A percentile compares a stretch with the other conserved stretches of the same genome.
These are phyloP conservation scores for Halcyon leucocephala DNA, from an alignment of 2,797 vertebrate species.

Conservation along the genomic window DNA sequence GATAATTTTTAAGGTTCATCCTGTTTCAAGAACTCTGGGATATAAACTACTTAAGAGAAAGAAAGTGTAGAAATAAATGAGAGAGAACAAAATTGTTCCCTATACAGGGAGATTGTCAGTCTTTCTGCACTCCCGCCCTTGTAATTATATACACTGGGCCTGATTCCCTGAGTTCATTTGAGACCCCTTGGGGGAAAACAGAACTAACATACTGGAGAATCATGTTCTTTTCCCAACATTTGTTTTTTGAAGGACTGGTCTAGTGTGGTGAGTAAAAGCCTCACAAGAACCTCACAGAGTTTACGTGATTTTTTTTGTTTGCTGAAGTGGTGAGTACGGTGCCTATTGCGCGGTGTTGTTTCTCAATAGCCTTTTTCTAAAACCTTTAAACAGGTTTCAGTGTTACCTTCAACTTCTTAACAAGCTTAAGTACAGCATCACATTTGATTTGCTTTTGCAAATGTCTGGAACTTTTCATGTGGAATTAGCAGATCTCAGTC, in stretches of 20 bases:
- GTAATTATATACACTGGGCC: not conserved
- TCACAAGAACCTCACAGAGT: not conserved
- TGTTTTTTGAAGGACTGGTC: not conserved
- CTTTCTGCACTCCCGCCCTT: not conserved
- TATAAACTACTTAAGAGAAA: slow-evolving; percentile 1
- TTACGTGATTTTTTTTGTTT: not conserved
- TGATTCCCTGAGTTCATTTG: slow-evolving; percentile 2
- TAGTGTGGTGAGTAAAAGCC: not conserved
- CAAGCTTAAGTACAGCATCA: slow-evolving; percentile 29
- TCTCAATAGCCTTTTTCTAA: not conserved
- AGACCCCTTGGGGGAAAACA: not conserved
- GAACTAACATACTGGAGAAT: not conserved
- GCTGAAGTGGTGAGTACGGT: not conserved
- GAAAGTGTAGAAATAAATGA: slow-evolving; percentile 5
- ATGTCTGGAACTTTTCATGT: slow-evolving; percentile 77
- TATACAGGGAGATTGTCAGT: not conserved
- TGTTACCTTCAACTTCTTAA: slow-evolving; percentile 31
- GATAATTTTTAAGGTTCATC: not conserved
- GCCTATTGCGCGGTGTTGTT: not conserved
- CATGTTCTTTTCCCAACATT: not conserved
- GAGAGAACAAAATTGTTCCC: not conserved
- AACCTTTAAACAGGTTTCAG: slow-evolving; percentile 42
- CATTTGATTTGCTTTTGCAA: slow-evolving; percentile 58
- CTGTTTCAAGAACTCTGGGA: not conserved
- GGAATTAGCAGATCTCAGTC: slow-evolving; percentile 63